Evolutionary conservation across 2,797 vertebrate species (phyloP).

Genomic region (Limnodromus scolopaceus): DNA sequence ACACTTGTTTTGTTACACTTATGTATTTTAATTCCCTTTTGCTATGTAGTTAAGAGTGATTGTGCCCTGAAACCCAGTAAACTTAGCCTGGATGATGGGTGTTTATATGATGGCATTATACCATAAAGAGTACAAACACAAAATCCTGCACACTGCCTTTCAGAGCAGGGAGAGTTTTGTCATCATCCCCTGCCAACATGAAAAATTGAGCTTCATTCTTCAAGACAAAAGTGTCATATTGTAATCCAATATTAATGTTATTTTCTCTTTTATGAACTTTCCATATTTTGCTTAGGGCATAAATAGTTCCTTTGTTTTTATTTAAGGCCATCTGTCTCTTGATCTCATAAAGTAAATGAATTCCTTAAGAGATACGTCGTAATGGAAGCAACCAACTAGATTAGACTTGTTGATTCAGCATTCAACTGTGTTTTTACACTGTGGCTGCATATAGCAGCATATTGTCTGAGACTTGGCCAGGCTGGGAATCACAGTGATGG

Average conservation of each 20-base stretch:
- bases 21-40: constrained; percentile 41
- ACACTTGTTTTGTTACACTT: constrained; percentile 36
- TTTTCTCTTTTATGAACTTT: neutral
- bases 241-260: neutral
- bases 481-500: neutral
- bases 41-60: neutral
- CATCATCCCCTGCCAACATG: neutral
- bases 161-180: neutral
- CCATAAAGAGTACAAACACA: neutral
- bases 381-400: neutral
- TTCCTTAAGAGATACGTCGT: neutral
- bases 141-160: neutral
- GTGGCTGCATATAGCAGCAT: neutral
- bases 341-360: neutral
- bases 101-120: constrained; percentile 13
- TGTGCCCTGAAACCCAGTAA: constrained; percentile 14
- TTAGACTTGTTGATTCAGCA: neutral
- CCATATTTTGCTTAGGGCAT: neutral
- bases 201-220: neutral
- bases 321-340: neutral
- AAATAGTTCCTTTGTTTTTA: neutral
- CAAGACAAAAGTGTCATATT: neutral
- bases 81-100: neutral
- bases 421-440: neutral
- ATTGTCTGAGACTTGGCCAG: neutral